These are phyloP conservation scores for Mus pahari DNA, from an alignment of 2,113 vertebrate genomes.

Conservation along the genomic window DNA sequence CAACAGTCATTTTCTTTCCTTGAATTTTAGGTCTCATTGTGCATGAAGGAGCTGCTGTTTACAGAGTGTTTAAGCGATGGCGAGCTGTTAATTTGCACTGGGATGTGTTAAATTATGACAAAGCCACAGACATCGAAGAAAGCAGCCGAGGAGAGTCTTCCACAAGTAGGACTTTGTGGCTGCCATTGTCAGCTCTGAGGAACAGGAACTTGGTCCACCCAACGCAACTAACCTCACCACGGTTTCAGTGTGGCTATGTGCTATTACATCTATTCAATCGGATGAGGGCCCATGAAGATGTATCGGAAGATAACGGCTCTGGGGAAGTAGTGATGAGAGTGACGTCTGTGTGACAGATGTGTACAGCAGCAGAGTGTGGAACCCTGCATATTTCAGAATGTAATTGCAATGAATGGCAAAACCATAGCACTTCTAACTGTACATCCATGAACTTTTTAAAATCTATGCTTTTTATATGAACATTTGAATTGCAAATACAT, in stretches of 20 bases:
- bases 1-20: background rate
- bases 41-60: constrained; percentile 97
- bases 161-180: constrained; percentile 92
- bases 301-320: constrained; percentile 89
- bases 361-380: constrained; percentile 29
- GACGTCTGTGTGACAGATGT: constrained; percentile 91
- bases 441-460: constrained; percentile 84
- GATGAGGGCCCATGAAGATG: constrained; percentile 87
- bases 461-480: constrained; percentile 89
- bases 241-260: constrained; percentile 91
- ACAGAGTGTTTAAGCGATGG: constrained; percentile 96
- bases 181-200: constrained; percentile 91
- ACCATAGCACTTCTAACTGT: constrained; percentile 86
- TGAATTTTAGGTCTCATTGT: constrained; percentile 90
- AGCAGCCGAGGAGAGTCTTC: constrained; percentile 88
- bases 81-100: constrained; percentile 96
- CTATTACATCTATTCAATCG: constrained; percentile 89
- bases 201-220: constrained; percentile 89
- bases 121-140: constrained; percentile 94
- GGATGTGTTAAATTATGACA: constrained; percentile 96
- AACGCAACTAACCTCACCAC: constrained; percentile 89
- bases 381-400: constrained; percentile 81
- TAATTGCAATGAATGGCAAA: constrained; percentile 83
- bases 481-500: constrained; percentile 89
- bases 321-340: constrained; percentile 95